These are phyloP conservation scores for Bambusicola thoracicus DNA, from an alignment of 2,113 vertebrate genomes.

Conservation along the genomic window DNA sequence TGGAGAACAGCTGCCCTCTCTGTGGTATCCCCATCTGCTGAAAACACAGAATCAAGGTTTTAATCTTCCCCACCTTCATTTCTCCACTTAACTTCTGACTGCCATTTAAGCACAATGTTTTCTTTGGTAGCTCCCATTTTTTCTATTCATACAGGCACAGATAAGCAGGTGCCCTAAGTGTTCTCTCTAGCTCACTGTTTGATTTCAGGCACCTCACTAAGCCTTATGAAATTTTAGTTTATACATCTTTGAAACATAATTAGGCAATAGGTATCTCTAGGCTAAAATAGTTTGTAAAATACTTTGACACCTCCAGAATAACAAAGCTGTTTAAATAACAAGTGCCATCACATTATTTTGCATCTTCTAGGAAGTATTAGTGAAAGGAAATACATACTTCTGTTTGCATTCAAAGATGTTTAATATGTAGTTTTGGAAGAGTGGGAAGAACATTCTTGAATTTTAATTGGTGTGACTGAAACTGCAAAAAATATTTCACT, in stretches of 20 bases:
- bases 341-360: not conserved
- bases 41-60: not conserved
- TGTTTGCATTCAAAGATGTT: not conserved
- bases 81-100: not conserved
- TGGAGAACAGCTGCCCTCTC: not conserved
- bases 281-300: not conserved
- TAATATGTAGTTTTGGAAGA: not conserved
- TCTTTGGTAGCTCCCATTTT: not conserved
- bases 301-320: not conserved
- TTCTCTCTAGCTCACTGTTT: not conserved
- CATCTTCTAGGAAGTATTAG: not conserved
- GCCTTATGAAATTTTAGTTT: not conserved
- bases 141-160: not conserved
- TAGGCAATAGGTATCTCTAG: not conserved
- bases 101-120: not conserved
- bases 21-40: not conserved
- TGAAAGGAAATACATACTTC: not conserved
- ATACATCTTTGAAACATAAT: not conserved
- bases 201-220: not conserved
- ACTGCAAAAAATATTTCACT: not conserved
- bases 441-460: not conserved
- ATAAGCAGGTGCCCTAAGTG: not conserved
- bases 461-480: not conserved
- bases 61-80: not conserved
- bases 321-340: not conserved